Evolutionary conservation across 1,140 invertebrate genomes (phyloP).

Genomic region (Drosophila sechellia): DNA sequence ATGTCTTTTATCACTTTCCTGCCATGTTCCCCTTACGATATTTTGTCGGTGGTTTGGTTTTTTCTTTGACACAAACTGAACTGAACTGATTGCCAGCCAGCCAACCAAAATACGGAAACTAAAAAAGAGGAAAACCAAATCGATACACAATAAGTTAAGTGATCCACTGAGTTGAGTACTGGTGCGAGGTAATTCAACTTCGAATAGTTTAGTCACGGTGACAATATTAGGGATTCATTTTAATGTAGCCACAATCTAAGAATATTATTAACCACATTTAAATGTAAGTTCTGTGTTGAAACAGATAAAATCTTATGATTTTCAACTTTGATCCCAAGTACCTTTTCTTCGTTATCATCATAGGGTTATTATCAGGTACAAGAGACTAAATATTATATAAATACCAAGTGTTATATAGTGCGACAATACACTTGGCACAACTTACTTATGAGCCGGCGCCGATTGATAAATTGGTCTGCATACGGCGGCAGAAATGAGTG

Average conservation of each 20-base stretch:
- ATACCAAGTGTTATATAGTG: constrained; percentile 3
- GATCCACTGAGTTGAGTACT: constrained; percentile 8
- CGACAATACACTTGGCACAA: constrained; percentile 18
- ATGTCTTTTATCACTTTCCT: constrained; percentile 33
- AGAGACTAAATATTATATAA: neutral
- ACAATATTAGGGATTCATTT: neutral
- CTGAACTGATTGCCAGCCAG: constrained; percentile 52
- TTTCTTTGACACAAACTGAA: constrained; percentile 51
- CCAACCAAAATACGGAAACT: constrained; percentile 23
- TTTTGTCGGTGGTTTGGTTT: constrained; percentile 15
- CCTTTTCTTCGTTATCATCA: too few species aligned
- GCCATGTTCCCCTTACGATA: constrained; percentile 29
- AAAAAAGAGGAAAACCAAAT: constrained; percentile 19
- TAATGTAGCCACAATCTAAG: neutral
- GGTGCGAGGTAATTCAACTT: neutral
- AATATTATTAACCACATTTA: too few species aligned
- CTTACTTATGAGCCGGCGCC: constrained; percentile 9
- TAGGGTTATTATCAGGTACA: constrained; percentile 1
- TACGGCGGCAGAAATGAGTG: constrained; percentile 15
- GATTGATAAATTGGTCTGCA: constrained; percentile 35
- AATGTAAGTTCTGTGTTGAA: too few species aligned
- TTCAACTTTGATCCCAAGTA: neutral
- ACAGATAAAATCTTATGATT: too few species aligned
- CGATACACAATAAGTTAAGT: constrained; percentile 35
- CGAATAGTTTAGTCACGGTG: neutral